Conservation (phyloP, 2,888 invertebrate genomes). For the Napeogenes sylphis region DNA sequence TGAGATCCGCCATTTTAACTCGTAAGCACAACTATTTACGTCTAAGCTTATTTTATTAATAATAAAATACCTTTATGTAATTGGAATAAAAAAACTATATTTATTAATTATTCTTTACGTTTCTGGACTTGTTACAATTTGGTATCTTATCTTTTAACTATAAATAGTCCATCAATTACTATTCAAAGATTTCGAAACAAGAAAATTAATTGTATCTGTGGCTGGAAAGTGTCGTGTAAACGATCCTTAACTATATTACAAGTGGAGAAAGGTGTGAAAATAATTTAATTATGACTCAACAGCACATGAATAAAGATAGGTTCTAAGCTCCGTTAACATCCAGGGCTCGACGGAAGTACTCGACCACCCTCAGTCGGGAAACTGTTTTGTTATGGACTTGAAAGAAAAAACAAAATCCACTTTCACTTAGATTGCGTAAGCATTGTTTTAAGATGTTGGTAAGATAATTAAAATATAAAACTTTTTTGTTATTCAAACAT, state of each 20-base stretch:
- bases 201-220: too few species aligned
- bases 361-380: slow-evolving; percentile 25
- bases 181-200: too few species aligned
- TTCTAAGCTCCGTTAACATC: slow-evolving; percentile 32
- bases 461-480: not conserved
- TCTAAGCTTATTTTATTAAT: slow-evolving; percentile 50
- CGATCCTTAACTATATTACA: slow-evolving; percentile 7
- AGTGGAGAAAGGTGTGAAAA: slow-evolving; percentile 29
- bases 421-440: slow-evolving; percentile 7
- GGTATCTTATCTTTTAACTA: too few species aligned
- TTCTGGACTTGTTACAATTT: not conserved
- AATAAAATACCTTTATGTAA: not conserved
- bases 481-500: too few species aligned
- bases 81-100: not conserved
- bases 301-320: slow-evolving; percentile 32
- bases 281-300: slow-evolving; percentile 30
- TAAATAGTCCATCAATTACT: too few species aligned
- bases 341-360: slow-evolving; percentile 27
- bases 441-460: slow-evolving; percentile 1
- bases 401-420: slow-evolving; percentile 27
- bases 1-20: slow-evolving; percentile 66
- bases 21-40: slow-evolving; percentile 56
- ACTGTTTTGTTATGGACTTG: slow-evolving; percentile 28
- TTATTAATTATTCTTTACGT: not conserved
- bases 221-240: not conserved